Evolutionary conservation across 2,113 vertebrate species (phyloP), one percentile per base, ranked within the genome.

Genomic region (Ellobius talpinus): DNA sequence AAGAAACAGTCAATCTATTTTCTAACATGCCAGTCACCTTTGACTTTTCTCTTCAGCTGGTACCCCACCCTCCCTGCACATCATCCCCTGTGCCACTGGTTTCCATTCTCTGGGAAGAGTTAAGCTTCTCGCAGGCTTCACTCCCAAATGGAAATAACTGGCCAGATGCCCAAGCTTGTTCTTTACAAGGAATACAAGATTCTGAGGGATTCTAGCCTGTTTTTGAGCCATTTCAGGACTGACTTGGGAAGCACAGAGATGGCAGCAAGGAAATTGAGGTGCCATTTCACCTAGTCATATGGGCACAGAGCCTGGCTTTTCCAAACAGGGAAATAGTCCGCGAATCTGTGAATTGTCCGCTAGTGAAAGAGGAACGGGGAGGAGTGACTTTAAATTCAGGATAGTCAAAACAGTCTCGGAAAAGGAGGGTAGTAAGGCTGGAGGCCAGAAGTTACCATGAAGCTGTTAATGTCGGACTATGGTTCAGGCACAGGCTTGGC

Each of bases 171-270:
- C 91, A 81, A 84, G 47, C 16, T 94, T 89, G 58, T 50, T 94
- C 84, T 96, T 97, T 96, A 55, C 82, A 87, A 88, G 92, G 94
- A 95, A 97, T 96, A 82, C 2, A 65, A 97, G 74, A 47, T 70
- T 65, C 96, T 13, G 29, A 68, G 92, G 95, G 23, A 81, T 52
- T 88, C 39, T 8, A 68, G 42, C 17, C 77, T 73, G 88, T 72
- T 68, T 68, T 87, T 70, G 79, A 91, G 87, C 50, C 88, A 63
- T 86, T 66, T n/a, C n/a, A 85, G 87, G 95, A 50, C 78, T 90
- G 90, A 29, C 82, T 78, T 79, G 78, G 96, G 82, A 94, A 70
- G n/a, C 45, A 7, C 58, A 79, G 45, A 81, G 81, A 11, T 85
- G 90, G 84, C 21, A 61, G 73, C 65, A 61, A 92, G 82, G 68